Evolutionary conservation across 2,888 invertebrate genomes (phyloP).

Genomic region (Chymomyza procnemis): DNA sequence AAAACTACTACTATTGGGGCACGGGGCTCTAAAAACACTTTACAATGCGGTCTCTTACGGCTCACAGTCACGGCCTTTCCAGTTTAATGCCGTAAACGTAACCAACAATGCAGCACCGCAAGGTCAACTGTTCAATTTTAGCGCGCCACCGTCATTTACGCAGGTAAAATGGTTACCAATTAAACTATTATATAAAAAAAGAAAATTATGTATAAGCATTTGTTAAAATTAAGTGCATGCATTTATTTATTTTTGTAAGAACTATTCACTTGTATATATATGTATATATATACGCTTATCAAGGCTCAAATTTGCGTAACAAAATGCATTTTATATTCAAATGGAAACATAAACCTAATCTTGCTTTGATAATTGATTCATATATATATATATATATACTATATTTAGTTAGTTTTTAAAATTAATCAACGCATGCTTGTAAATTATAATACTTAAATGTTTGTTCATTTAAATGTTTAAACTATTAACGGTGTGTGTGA

Average conservation of each 20-base stretch:
- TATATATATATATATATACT: too few relatives aligned
- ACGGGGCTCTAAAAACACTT: background rate
- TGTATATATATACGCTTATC: too few relatives aligned
- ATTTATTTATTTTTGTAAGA: too few relatives aligned
- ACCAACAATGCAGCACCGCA: conserved; percentile 4
- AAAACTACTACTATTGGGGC: background rate
- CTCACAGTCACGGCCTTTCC: conserved; percentile 37
- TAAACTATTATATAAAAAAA: too few relatives aligned
- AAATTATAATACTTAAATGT: background rate
- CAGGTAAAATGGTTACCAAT: conserved; percentile 44
- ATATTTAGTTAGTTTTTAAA: too few relatives aligned
- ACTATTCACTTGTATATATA: too few relatives aligned
- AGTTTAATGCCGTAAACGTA: conserved; percentile 40
- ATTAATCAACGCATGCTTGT: background rate
- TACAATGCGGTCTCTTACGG: background rate
- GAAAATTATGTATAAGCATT: background rate
- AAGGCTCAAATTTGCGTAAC: too few relatives aligned
- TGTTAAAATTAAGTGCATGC: too few relatives aligned
- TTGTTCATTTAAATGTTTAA: background rate
- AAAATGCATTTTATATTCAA: too few relatives aligned
- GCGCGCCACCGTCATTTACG: conserved; percentile 35
- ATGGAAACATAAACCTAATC: too few relatives aligned
- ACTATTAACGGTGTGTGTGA: background rate
- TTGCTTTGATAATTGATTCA: too few relatives aligned
- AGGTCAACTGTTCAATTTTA: conserved; percentile 48